phyloP scores from a whole-genome alignment of 2,888 invertebrate species.

The Ommatoiulus sabulosus region DNA sequence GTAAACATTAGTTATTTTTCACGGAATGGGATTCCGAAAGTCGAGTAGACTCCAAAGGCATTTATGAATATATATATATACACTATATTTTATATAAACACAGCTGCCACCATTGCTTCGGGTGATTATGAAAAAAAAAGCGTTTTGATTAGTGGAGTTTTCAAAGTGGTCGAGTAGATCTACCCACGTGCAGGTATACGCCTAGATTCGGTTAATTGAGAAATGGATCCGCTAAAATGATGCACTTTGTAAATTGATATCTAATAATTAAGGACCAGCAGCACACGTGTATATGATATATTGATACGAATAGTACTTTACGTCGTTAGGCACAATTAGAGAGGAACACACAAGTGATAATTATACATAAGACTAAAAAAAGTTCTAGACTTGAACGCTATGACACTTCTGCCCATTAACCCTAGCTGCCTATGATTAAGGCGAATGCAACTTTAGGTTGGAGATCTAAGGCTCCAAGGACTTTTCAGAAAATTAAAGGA shows the following conservation, averaged over 20 bases:
- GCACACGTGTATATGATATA: neutral
- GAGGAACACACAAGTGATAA: neutral
- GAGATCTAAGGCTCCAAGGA: neutral
- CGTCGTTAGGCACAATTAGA: conserved; percentile 28
- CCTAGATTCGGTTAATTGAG: neutral
- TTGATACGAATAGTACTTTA: neutral
- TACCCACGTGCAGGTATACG: neutral
- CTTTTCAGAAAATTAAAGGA: neutral
- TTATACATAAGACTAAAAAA: neutral
- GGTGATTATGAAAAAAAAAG: neutral
- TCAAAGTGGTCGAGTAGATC: neutral
- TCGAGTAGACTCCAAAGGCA: conserved; percentile 6
- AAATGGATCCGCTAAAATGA: neutral
- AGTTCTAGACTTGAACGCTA: neutral
- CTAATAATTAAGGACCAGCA: conserved; percentile 20
- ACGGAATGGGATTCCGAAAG: neutral
- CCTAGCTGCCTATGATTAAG: conserved; percentile 13
- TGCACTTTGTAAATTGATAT: conserved; percentile 24
- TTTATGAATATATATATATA: conserved; percentile 19
- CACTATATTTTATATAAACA: neutral
- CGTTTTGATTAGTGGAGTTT: conserved; percentile 2
- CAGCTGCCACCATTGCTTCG: conserved; percentile 14
- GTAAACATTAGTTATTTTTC: conserved; percentile 22
- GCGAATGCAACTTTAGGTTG: neutral
- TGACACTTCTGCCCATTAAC: neutral